Evolutionary conservation across 1,140 invertebrate genomes (phyloP), one percentile per base, ranked within the genome.

Genomic region (Lepeophtheirus salmonis): DNA sequence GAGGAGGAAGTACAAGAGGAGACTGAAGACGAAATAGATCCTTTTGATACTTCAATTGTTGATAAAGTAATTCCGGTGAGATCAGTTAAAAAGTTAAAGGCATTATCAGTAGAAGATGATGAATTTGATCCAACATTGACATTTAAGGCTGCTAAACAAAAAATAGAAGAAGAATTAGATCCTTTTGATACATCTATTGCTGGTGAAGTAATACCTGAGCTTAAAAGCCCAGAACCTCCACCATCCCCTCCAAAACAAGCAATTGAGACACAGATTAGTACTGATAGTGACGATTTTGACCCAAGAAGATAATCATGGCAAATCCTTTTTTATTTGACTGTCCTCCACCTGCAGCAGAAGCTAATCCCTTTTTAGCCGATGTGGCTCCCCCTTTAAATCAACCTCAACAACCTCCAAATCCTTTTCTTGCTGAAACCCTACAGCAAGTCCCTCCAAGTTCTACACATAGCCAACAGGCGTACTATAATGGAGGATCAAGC

Each of bases 1-100:
- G 12, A 57, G 21, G 49, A 54, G 14, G 6, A 17, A 23, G 16
- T n/a, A 10, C 17, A 12, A 50, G 54, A 63, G 17, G 55, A 60
- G n/a, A 67, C 71, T 17, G 74, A 41, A 41, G 30, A 41, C 30
- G 30, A 78, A 56, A 69, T 77, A 55, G 84, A 88, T 72, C 84
- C 85, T 0, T 88, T 88, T 67, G 84, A 88, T 68, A 88, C 86
- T 0, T 86, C 83, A 1, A 81, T 82, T 41, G 82, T 83, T 13
- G 73, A 74, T 17, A 78, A 79, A 63, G 77, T 80, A 13, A 71
- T 79, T 49, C 30, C 2, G 1, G 41, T 49, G 16, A 58, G 26
- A 58, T 30, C 30, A 48, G 17, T 23, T 16, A 41, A 41, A 41
- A 52, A 58, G 56, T 3, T 22, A 10, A 3, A 16, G 12, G 24